Conservation (phyloP, 2,888 invertebrate species). For the Euclidia mi region DNA sequence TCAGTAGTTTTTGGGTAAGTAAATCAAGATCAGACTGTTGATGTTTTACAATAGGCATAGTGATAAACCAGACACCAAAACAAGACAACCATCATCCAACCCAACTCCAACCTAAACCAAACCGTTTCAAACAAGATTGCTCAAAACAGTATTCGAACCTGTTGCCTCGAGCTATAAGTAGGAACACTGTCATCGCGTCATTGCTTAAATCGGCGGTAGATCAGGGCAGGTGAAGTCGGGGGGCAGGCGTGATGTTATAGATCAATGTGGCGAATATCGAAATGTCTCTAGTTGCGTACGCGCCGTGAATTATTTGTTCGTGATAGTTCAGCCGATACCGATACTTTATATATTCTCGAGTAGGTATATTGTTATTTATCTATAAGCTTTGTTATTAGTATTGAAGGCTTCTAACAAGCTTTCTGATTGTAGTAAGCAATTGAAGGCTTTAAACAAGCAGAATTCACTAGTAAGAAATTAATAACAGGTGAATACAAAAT, state of each 20-base stretch:
- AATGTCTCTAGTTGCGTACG: slow-evolving; percentile 65
- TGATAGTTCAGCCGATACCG: slow-evolving; percentile 62
- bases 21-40: too few species aligned
- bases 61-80: too few species aligned
- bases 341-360: slow-evolving; percentile 53
- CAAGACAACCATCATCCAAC: too few species aligned
- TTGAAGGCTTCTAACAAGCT: too few species aligned
- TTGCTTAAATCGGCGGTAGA: slow-evolving; percentile 14
- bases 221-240: slow-evolving; percentile 43
- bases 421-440: too few species aligned
- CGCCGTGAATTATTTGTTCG: slow-evolving; percentile 58
- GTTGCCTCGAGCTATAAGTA: slow-evolving; percentile 8
- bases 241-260: slow-evolving; percentile 46
- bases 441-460: too few species aligned
- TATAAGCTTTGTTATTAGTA: slow-evolving; percentile 17
- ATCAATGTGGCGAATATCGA: slow-evolving; percentile 58
- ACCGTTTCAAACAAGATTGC: background rate
- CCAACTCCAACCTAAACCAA: background rate
- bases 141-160: slow-evolving; percentile 3
- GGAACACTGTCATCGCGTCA: slow-evolving; percentile 12
- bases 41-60: too few species aligned
- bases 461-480: too few species aligned
- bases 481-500: too few species aligned
- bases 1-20: too few species aligned
- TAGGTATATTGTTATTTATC: slow-evolving; percentile 45